phyloP scores from a whole-genome alignment of 2,797 vertebrate species.

The Microctenopoma stevenorrisi region DNA sequence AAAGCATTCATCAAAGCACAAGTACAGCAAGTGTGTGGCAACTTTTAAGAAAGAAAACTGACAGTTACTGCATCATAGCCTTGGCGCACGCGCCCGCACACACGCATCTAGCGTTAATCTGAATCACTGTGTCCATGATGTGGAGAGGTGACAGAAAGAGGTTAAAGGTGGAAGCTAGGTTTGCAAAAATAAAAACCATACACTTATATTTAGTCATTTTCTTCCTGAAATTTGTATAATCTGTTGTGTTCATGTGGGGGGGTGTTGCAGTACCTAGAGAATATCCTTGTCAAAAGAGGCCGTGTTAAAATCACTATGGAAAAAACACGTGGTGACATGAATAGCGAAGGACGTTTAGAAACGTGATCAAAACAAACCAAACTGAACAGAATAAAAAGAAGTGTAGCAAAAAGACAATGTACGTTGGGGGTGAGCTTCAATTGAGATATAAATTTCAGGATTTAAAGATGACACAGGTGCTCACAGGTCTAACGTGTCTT shows the following conservation, averaged over 20 bases:
- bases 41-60: conserved; percentile 1
- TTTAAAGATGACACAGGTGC: background rate
- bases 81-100: conserved; percentile 23
- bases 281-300: too few species aligned
- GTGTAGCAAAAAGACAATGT: too few species aligned
- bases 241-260: background rate
- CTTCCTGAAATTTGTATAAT: background rate
- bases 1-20: conserved; percentile 13
- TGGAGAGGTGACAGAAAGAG: background rate
- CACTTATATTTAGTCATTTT: background rate
- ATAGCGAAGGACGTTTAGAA: background rate
- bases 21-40: conserved; percentile 7
- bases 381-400: background rate
- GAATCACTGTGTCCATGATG: conserved; percentile 10
- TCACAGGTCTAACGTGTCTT: too few species aligned
- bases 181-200: background rate
- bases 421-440: too few species aligned
- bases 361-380: background rate
- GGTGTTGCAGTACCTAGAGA: too few species aligned
- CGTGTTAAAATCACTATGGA: conserved; percentile 8
- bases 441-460: background rate
- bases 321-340: background rate
- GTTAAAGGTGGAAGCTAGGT: background rate
- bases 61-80: conserved; percentile 26
- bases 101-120: too few species aligned